phyloP scores from a whole-genome alignment of 92 coral and sea anemone species.

The Actinernus sp. region DNA sequence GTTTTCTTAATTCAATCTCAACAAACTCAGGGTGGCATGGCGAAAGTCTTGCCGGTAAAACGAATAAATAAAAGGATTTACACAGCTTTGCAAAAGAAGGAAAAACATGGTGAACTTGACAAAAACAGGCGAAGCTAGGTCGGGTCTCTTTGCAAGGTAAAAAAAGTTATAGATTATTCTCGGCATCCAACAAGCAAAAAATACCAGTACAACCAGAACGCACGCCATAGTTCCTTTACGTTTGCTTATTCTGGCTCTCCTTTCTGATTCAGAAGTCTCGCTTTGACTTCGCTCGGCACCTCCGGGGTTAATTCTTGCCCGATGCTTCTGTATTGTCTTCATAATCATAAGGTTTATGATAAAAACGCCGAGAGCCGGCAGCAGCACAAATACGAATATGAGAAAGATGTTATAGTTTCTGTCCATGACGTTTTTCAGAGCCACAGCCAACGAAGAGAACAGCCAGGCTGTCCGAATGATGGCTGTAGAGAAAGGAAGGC shows the following conservation, averaged over 20 bases:
- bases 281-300: neutral
- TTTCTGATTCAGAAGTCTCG: conserved; percentile 10
- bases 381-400: conserved; percentile 47
- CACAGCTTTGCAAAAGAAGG: conserved; percentile 64
- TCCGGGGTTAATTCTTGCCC: conserved; percentile 8
- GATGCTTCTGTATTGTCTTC: conserved; percentile 48
- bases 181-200: conserved; percentile 71
- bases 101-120: conserved; percentile 66
- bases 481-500: conserved; percentile 34
- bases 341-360: conserved; percentile 55
- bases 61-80: conserved; percentile 69
- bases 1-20: neutral
- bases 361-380: conserved; percentile 42
- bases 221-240: conserved; percentile 76
- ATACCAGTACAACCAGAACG: conserved; percentile 52
- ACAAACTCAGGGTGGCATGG: conserved; percentile 39
- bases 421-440: conserved; percentile 8
- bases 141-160: conserved; percentile 45
- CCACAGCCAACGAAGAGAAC: conserved; percentile 4
- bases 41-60: conserved; percentile 77
- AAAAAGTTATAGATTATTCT: conserved; percentile 58
- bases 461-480: conserved; percentile 48
- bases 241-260: conserved; percentile 18
- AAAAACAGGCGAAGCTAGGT: conserved; percentile 45
- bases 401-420: conserved; percentile 48